Evolutionary conservation across 1,140 invertebrate genomes (phyloP), one percentile per base, ranked within the genome.

Genomic region (Drosophila nebulosa): DNA sequence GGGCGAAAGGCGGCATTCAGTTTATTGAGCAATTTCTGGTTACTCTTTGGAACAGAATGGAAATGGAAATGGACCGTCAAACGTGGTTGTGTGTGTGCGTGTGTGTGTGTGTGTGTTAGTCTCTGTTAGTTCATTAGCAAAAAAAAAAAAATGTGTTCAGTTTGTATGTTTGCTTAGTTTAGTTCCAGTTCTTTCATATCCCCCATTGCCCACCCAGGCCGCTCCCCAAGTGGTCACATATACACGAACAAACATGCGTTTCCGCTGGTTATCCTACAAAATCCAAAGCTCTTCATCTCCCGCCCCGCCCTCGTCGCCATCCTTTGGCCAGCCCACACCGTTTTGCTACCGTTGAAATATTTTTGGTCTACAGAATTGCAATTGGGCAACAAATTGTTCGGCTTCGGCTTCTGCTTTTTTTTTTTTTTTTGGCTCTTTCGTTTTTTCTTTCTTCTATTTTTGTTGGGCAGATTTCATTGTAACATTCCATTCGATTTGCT

Each of bases 361-460:
- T 52, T 52, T n/a, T 56, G 18, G 35, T 36, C 71, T 60, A 55
- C 58, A 51, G 55, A n/a, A n/a, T 56, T 76, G 56, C 73, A 76
- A 64, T 70, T 59, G 63, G 46, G 68, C 62, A 58, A 65, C 61
- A 62, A 64, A 59, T 72, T 73, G 63, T 56, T 50, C 10, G 27
- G 36, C 39, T 72, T 63, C n/a, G n/a, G 62, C 21, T 39, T 42
- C 53, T 39, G 5, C 1, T 39, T 39, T 39, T 14, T 6, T 6
- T 39, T n/a, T 39, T 1, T 39, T 39, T 6, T 39, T 36, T 36
- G 4, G 4, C 14, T 4, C 14, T 10, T 16, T 46, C 14, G 0
- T 21, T 7, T 46, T 46, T 12, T 18, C 21, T 46, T 46, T 46
- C 21, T 9, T 39, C 5, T 16, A 1, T 46, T 18, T 46, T 46